Evolutionary conservation across 1,140 invertebrate genomes (phyloP).

Genomic region (Aphaenogaster floridana): DNA sequence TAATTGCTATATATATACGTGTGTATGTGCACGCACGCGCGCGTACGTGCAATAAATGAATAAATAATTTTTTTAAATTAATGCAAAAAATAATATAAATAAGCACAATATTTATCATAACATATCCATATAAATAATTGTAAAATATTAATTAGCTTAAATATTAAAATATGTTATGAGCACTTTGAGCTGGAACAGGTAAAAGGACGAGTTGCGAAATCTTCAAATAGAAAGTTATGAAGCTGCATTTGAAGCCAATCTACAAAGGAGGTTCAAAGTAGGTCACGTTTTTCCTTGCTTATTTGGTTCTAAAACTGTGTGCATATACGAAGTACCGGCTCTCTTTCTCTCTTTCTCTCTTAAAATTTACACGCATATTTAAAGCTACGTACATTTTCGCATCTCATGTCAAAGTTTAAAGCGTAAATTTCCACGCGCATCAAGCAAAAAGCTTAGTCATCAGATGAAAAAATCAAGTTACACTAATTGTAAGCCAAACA

Average conservation of each 20-base stretch:
- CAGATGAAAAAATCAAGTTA: background rate
- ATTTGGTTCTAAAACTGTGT: conserved; percentile 47
- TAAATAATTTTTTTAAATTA: background rate
- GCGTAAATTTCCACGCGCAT: conserved; percentile 10
- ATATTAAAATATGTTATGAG: background rate
- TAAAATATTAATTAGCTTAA: conserved; percentile 6
- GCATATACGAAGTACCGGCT: conserved; percentile 1
- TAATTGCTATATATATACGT: background rate
- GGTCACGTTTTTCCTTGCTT: conserved; percentile 49
- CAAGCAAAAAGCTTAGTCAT: conserved; percentile 6
- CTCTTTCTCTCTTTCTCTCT: background rate
- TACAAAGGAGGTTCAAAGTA: conserved; percentile 42
- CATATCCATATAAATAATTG: background rate
- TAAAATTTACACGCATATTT: conserved; percentile 55
- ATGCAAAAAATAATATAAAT: background rate
- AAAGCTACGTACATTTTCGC: conserved; percentile 40
- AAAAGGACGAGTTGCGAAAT: conserved; percentile 19
- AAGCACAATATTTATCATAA: background rate
- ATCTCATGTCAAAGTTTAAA: conserved; percentile 32
- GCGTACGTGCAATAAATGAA: background rate
- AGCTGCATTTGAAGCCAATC: conserved; percentile 42
- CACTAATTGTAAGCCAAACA: background rate
- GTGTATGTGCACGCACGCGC: background rate
- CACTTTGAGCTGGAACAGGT: background rate
- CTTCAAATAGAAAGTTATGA: conserved; percentile 26